Conservation (phyloP, 2,888 invertebrate genomes). For the Phengaris arion region DNA sequence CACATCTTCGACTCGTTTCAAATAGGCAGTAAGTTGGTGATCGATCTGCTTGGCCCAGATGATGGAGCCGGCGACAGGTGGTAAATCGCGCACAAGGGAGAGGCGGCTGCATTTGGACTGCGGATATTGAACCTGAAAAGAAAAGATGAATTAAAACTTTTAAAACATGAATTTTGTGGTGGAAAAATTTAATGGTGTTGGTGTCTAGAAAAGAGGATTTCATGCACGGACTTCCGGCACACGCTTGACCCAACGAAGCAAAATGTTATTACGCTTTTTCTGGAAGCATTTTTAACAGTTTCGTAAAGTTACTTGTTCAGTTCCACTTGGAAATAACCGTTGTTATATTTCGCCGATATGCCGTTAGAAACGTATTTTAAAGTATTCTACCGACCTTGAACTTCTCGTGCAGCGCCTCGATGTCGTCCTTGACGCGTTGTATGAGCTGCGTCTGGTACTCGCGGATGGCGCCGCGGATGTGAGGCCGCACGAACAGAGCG, state of each 20-base stretch:
- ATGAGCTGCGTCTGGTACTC: constrained; percentile 99
- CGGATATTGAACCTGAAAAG: constrained; percentile 91
- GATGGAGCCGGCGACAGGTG: constrained; percentile 98
- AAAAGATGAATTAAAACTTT: background rate
- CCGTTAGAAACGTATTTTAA: too few relatives aligned
- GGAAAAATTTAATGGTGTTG: too few relatives aligned
- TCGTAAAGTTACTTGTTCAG: too few relatives aligned
- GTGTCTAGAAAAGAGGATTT: too few relatives aligned
- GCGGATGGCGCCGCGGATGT: constrained; percentile 98
- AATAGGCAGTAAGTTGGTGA: constrained; percentile 96
- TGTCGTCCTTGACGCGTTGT: constrained; percentile 99
- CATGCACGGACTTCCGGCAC: too few relatives aligned
- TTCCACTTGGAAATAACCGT: too few relatives aligned
- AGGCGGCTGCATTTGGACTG: constrained; percentile 96
- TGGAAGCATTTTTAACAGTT: too few relatives aligned
- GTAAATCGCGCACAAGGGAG: constrained; percentile 95
- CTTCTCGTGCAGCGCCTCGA: constrained; percentile 97
- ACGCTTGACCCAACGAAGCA: too few relatives aligned
- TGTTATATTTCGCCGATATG: too few relatives aligned
- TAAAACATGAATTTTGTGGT: too few relatives aligned
- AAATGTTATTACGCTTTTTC: too few relatives aligned
- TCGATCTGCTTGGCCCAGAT: constrained; percentile 99
- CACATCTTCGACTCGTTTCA: constrained; percentile 98
- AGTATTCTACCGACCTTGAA: constrained; percentile 85
- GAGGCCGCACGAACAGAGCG: constrained; percentile 98